Base-by-base conservation (phyloP, 1,140 invertebrate species). In the Prorops nasuta region DNA sequence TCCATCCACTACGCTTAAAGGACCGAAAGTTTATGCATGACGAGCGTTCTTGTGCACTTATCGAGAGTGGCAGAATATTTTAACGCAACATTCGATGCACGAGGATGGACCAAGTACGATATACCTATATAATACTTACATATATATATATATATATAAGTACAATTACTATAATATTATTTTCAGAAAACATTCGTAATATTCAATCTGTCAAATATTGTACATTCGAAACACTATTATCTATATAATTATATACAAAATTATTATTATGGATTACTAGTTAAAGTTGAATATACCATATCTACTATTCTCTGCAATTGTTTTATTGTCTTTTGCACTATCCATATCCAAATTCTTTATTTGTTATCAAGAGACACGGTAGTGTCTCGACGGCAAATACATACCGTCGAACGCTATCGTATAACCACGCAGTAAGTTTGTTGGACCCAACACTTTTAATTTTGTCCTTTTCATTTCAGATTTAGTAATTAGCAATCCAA, bases 251-350 rank as follows among this genome's bases (percentile, higher is more conserved):
- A 45, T 51, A 57, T 50, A 43, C n/a, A 54, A 40, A 44, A 16
- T 44, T 49, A 54, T 51, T 53, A 64, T 58, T 63, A 64, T 60
- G 10, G 34, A 43, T 48, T 52, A 49, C 38, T 59, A 63, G 46
- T 53, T 54, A 56, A 64, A 58, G 56, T 66, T 66, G 52, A 69
- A 67, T 65, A 63, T 61, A 69, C 44, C 40, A 64, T 63, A 61
- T 62, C 60, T 55, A 58, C 40, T 64, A 64, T 60, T 62, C 42
- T 44, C 49, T 51, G 28, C 41, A 51, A 48, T 44, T 35, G 4
- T 22, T 24, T 58, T 37, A 28, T 28, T 28, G 4, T 10, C 24
- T 28, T 10, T 28, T 10, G 24, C 24, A 28, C 10, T n/a, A n/a
- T n/a, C n/a, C n/a, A n/a, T n/a, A n/a, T n/a, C n/a, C n/a, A n/a